phyloP scores from a whole-genome alignment of 2,797 vertebrate genomes.

The Oophaga sylvatica region DNA sequence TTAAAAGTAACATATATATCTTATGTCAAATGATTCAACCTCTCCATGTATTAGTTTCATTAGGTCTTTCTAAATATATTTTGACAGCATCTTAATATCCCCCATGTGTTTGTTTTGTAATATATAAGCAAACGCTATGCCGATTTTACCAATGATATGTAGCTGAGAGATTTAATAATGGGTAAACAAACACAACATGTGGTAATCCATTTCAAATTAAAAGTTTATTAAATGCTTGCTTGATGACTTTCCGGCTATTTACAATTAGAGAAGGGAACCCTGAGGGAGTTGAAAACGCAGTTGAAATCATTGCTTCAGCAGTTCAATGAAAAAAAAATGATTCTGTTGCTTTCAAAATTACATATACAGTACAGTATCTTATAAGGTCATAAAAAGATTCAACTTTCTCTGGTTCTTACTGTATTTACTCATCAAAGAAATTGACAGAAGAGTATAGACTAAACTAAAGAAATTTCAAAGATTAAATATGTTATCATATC shows the following conservation, averaged over 20 bases:
- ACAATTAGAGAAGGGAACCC: constrained; percentile 77
- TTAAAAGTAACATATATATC: constrained; percentile 58
- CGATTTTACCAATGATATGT: constrained; percentile 77
- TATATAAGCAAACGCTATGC: constrained; percentile 71
- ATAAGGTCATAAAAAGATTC: neutral
- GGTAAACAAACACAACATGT: constrained; percentile 85
- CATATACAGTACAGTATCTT: constrained; percentile 66
- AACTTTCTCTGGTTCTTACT: neutral
- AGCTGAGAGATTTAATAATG: constrained; percentile 83
- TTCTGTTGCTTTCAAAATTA: constrained; percentile 68
- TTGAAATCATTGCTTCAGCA: constrained; percentile 67
- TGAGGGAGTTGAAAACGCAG: constrained; percentile 72
- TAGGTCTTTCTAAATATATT: constrained; percentile 71
- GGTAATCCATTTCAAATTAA: constrained; percentile 86
- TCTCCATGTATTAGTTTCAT: constrained; percentile 74
- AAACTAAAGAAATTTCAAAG: neutral
- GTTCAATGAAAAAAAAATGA: constrained; percentile 75
- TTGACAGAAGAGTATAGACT: neutral
- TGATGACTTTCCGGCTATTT: constrained; percentile 82
- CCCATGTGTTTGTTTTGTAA: constrained; percentile 77
- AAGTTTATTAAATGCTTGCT: constrained; percentile 83
- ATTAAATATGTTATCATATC: neutral
- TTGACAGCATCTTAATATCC: constrained; percentile 75
- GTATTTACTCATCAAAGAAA: neutral
- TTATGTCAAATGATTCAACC: constrained; percentile 63